These are phyloP conservation scores for Dastarcus helophoroides DNA, from an alignment of 2,888 invertebrate genomes.

Conservation along the genomic window DNA sequence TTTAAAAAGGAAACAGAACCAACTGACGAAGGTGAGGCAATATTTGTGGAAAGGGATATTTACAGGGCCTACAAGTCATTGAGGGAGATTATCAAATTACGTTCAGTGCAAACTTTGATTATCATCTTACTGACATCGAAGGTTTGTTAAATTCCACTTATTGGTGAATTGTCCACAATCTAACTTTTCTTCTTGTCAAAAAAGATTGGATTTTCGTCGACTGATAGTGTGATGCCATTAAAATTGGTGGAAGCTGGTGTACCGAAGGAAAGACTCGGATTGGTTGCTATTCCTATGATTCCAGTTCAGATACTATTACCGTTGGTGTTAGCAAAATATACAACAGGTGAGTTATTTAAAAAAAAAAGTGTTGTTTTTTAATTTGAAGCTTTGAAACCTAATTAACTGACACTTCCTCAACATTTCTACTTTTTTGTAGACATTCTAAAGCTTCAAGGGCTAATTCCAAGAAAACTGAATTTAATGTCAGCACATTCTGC, in stretches of 20 bases:
- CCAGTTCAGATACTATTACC: slow-evolving; percentile 88
- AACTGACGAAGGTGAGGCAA: slow-evolving; percentile 33
- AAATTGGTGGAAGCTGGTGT: slow-evolving; percentile 95
- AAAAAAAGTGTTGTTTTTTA: neutral
- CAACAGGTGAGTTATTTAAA: slow-evolving; percentile 25
- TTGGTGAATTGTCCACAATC: too few relatives aligned
- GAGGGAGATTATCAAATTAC: slow-evolving; percentile 70
- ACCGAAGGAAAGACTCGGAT: slow-evolving; percentile 85
- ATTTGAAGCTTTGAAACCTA: too few relatives aligned
- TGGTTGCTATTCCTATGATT: slow-evolving; percentile 86
- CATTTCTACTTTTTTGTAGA: too few relatives aligned
- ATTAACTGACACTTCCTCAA: too few relatives aligned
- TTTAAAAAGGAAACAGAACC: slow-evolving; percentile 70
- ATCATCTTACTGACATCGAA: slow-evolving; percentile 81
- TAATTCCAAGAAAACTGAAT: too few relatives aligned
- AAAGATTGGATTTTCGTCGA: slow-evolving; percentile 93
- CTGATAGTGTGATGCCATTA: slow-evolving; percentile 87
- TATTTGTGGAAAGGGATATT: slow-evolving; percentile 39
- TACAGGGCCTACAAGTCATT: slow-evolving; percentile 73
- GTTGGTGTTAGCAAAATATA: slow-evolving; percentile 57
- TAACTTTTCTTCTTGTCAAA: too few relatives aligned
- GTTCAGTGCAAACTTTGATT: slow-evolving; percentile 67
- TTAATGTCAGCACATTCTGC: too few relatives aligned
- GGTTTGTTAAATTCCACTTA: slow-evolving; percentile 40
- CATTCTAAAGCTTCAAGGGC: too few relatives aligned